Percentiles rank a stretch among this genome's conserved stretches.
Conservation (phyloP, 2,888 invertebrate genomes). For the Apodemia hepburni region DNA sequence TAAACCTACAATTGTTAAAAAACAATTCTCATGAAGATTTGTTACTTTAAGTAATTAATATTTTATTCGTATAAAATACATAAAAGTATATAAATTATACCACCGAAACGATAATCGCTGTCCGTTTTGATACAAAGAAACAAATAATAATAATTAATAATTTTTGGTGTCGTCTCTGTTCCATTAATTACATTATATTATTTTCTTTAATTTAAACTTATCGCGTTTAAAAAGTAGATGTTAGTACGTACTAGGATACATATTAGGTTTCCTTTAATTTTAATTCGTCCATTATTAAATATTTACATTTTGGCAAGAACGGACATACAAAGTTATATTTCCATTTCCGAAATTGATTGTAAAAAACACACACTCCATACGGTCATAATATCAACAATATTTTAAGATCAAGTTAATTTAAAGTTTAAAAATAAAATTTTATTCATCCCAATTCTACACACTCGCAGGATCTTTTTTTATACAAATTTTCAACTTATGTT, state of each 20-base stretch:
- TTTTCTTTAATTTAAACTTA: no score
- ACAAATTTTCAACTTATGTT: neutral
- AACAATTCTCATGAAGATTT: no score
- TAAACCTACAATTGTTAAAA: no score
- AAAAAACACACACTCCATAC: no score
- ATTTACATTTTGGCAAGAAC: neutral
- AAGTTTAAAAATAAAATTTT: no score
- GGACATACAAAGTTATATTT: neutral
- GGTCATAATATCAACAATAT: no score
- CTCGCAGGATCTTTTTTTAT: neutral
- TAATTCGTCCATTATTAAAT: neutral
- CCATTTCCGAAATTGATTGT: no score
- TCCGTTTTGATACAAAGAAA: neutral
- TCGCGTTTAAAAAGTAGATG: no score
- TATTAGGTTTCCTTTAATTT: neutral
- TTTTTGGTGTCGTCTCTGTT: neutral
- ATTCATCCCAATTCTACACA: neutral
- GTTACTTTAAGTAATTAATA: no score
- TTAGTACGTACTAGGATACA: no score
- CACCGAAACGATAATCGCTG: neutral
- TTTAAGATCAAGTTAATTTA: neutral
- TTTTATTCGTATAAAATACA: no score
- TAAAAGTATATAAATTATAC: neutral
- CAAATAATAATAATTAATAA: neutral
- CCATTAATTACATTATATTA: no score